Evolutionary conservation across 2,888 invertebrate species (phyloP), one percentile per base, ranked within the genome.

Genomic region (Nephrotoma guestfalica): DNA sequence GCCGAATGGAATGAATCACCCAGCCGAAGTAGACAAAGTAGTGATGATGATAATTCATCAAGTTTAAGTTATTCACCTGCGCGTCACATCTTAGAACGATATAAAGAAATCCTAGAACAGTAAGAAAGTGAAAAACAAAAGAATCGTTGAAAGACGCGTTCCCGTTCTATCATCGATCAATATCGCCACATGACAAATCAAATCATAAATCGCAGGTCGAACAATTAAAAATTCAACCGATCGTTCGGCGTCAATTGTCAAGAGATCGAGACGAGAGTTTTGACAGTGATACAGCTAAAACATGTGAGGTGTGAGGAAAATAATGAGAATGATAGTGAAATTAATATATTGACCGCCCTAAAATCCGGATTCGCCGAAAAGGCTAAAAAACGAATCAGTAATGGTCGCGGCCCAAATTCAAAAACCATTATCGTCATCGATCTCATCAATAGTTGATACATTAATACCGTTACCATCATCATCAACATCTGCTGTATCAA

Each of bases 51-150:
- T 45, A 18, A 85, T 2, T 91, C 91, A 7, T 92, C 92, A 15
- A 93, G 93, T 87, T 90, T 95, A 86, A 95, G 95, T 88, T 95
- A 95, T 89, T 95, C 95, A 0, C 95, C 95, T 0, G 94, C 95
- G 0, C 92, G 94, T 2, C 93, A 94, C 15, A 93, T 94, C 90
- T 95, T 95, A 0, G 95, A 95, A 88, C 93, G 95, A 0, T 95
- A 95, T 89, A 93, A 92, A 41, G 95, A 95, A 87, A 93, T 94
- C 83, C 91, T 92, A 71, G 92, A 93, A 90, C 93, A 93, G 88
- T 92, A 92, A 42, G 91, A 91, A 88, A 87, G 87, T 87, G 87
- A 51, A 87, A 86, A 86, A 87, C 84, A 42, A 87, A 43, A 88
- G 86, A 43, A 88, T 87, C 86, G 57, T 85, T 41, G 40, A 15